These are phyloP conservation scores for Acanthisitta chloris DNA, from an alignment of 2,113 vertebrate genomes.

Conservation along the genomic window DNA sequence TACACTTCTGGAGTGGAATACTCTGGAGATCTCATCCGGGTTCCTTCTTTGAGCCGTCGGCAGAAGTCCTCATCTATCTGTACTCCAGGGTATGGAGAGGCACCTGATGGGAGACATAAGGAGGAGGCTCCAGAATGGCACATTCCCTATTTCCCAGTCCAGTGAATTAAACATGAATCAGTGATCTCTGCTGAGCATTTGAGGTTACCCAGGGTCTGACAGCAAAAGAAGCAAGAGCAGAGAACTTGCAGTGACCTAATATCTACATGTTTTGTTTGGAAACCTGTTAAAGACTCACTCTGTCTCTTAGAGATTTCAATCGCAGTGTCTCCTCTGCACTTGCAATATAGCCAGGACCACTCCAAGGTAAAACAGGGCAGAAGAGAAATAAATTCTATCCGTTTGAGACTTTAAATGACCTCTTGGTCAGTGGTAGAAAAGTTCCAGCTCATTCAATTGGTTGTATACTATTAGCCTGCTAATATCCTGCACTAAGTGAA, in stretches of 20 bases:
- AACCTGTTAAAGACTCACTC: not conserved
- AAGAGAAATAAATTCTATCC: not conserved
- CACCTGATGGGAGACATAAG: slow-evolving; percentile 71
- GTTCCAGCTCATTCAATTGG: not conserved
- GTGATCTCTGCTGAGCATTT: not conserved
- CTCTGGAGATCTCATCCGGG: slow-evolving; percentile 90
- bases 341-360: not conserved
- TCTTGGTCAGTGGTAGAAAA: not conserved
- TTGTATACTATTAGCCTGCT: not conserved
- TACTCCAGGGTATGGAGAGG: slow-evolving; percentile 90
- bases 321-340: not conserved
- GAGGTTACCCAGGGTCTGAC: not conserved
- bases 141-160: not conserved
- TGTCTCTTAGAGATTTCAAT: not conserved
- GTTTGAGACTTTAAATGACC: not conserved
- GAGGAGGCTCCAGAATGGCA: not conserved
- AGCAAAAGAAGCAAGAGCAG: not conserved
- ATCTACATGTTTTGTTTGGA: not conserved
- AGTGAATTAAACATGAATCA: not conserved
- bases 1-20: slow-evolving; percentile 92
- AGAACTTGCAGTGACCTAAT: not conserved
- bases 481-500: not conserved
- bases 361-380: not conserved
- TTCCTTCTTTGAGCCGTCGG: slow-evolving; percentile 89
- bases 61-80: slow-evolving; percentile 95